Base-by-base conservation (phyloP, 2,113 vertebrate genomes). In the Nerophis lumbriciformis region DNA sequence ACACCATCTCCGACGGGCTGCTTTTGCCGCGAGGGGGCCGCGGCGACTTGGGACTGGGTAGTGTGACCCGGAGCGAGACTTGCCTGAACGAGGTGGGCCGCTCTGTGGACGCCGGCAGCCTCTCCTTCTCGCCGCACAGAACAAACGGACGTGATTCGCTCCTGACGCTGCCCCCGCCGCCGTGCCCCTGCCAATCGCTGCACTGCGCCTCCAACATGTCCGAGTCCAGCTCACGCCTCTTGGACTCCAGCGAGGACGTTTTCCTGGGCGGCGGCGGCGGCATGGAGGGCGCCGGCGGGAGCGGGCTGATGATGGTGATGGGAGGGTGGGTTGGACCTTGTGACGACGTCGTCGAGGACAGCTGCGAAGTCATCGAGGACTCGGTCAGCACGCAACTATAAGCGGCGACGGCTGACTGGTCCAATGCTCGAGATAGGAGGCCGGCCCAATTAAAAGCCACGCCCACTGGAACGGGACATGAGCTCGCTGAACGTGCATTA, bases 131-230 rank as follows among this genome's bases (percentile, higher is more conserved):
- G 2, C 73, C 82, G 4, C 83, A 77, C 74, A 72, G 86, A 75
- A 90, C 87, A 1, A 85, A 90, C 7, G 92, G 92, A 73, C 90
- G 91, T 76, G 94, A 92, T 83, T 90, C 87, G 48, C 91, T 94
- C 63, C 89, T 92, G 73, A 85, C 93, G 71, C 68, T 88, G 73
- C 85, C 88, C 69, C 83, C 83, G 0, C 84, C 85, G 1, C 86
- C 93, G 39, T 90, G 92, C 78, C 92, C 93, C 85, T 91, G 92
- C 88, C 93, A 93, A 86, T 95, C 95, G 74, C 93, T 97, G 87
- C 94, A 95, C 92, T 96, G 94, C 89, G 90, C 91, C 91, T 94
- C 95, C 91, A 93, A 90, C 88, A 94, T 95, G 83, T 94, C 93
- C 38, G 93, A 94, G 85, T 98, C 95, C 82, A 98, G 94, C 85